A percentile compares a stretch with the other conserved stretches of the same genome.
phyloP scores from a whole-genome alignment of 2,888 invertebrate species.

The Diplazon laetatorius region DNA sequence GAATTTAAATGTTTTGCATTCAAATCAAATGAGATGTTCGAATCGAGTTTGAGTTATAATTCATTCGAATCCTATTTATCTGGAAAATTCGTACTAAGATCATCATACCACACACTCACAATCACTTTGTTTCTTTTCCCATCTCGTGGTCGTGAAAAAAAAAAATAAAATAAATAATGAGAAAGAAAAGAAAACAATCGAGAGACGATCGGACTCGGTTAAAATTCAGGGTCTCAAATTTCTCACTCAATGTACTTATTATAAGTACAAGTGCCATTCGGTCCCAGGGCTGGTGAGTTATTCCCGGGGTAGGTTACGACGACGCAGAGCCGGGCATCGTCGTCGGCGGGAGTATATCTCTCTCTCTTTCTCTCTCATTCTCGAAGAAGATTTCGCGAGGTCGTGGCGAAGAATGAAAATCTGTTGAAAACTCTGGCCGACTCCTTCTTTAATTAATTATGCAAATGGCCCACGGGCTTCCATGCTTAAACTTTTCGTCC shows the following conservation, averaged over 20 bases:
- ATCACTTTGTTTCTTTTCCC: slow-evolving; percentile 42
- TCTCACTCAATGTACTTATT: slow-evolving; percentile 28
- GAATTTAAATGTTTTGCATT: too few relatives aligned
- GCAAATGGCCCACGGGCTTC: slow-evolving; percentile 79
- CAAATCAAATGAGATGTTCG: too few relatives aligned
- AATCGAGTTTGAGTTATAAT: too few relatives aligned
- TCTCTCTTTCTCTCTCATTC: too few relatives aligned
- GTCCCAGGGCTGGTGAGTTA: slow-evolving; percentile 20
- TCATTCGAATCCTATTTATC: too few relatives aligned
- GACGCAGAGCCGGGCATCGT: neutral
- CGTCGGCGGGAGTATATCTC: too few relatives aligned
- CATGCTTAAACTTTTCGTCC: slow-evolving; percentile 79
- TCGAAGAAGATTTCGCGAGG: slow-evolving; percentile 61
- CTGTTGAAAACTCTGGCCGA: slow-evolving; percentile 79
- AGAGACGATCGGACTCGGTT: neutral
- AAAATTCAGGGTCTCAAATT: slow-evolving; percentile 21
- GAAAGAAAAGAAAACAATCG: neutral
- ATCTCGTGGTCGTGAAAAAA: too few relatives aligned
- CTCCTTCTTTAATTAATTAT: slow-evolving; percentile 81
- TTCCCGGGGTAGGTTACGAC: slow-evolving; percentile 17
- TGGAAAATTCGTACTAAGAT: too few relatives aligned
- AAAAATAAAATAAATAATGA: neutral
- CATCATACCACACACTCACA: too few relatives aligned
- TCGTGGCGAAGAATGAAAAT: slow-evolving; percentile 73
- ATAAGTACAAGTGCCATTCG: slow-evolving; percentile 5